Percentiles rank a stretch among this genome's conserved stretches.
These are phyloP conservation scores for Anarhynchus alexandrinus DNA, from an alignment of 2,113 vertebrate genomes.

Conservation along the genomic window DNA sequence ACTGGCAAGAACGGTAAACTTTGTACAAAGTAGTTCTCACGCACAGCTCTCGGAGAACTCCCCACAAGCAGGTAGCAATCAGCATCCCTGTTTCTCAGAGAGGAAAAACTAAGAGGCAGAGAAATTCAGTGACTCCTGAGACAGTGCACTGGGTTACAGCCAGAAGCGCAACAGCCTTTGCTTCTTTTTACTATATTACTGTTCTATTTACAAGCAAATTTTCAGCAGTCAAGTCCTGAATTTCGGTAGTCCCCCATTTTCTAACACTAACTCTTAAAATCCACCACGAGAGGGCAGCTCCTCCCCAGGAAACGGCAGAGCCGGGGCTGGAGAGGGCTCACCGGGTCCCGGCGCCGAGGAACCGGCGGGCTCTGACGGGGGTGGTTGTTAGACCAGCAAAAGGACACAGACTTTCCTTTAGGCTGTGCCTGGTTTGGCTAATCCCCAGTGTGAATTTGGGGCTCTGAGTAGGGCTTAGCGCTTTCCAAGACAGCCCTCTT, in stretches of 20 bases:
- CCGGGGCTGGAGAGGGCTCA: neutral
- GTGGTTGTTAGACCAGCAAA: neutral
- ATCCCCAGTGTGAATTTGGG: rapidly evolving
- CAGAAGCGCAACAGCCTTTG: rapidly evolving
- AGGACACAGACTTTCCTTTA: rapidly evolving
- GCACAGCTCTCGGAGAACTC: rapidly evolving
- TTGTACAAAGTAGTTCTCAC: neutral
- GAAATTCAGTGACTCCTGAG: neutral
- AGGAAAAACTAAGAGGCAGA: neutral
- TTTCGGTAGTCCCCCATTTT: neutral
- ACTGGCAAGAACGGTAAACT: rapidly evolving
- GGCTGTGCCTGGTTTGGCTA: neutral
- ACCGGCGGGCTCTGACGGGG: neutral
- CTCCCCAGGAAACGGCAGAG: neutral
- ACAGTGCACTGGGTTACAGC: rapidly evolving
- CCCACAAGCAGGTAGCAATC: rapidly evolving
- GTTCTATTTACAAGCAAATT: rapidly evolving
- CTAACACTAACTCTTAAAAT: neutral
- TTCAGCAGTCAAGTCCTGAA: rapidly evolving
- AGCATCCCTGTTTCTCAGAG: neutral
- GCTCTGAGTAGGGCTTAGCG: rapidly evolving
- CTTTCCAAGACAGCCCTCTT: neutral
- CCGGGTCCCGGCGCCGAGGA: rapidly evolving
- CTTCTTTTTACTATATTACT: rapidly evolving
- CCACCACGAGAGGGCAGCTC: constrained; percentile 68